Base-by-base conservation (phyloP, 2,888 invertebrate species). In the Caenorhabditis virilis region DNA sequence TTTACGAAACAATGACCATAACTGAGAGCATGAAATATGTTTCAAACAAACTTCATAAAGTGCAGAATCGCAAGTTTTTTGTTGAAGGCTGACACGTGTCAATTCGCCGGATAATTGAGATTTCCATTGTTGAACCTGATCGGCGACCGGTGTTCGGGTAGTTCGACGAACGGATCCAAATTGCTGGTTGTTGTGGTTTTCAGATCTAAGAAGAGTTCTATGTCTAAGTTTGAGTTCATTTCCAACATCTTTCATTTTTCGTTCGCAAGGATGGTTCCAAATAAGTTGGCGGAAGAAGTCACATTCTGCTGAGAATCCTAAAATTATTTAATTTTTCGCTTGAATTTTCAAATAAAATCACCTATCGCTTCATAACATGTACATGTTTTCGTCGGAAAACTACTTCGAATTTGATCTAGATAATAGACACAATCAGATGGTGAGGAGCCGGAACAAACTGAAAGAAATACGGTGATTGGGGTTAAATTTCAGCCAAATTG, bases 1-100 rank as follows among this genome's bases (percentile, higher is more conserved):
- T n/a, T 72, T 55, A 2, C 78, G 71, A 57, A 82, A 82, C 26
- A 82, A 58, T 36, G 67, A 53, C 82, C 82, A 82, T 13, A 82
- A 54, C 47, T 82, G 78, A 5, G 75, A 54, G 50, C 82, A 82
- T 15, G 81, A 74, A 11, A 79, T 74, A 50, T 82, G 82, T 35
- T 67, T 68, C 20, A 79, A 67, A 57, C 82, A 82, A 9, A 81
- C 60, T 43, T 77, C 68, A 52, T 78, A 60, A 33, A 82, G 59
- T 0, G 82, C 82, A n/a, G 67, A 59, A 36, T 79, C 68, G 45
- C 81, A 81, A 3, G 80, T 76, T 38, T 62, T 60, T 23, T 58
- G 52, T 38, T 66, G 53, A 13, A 74, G 47, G 6, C 41, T 51
- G 16, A 39, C 42, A 54, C 56, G 60, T 20, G 67, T 70, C 13